Conservation (phyloP, 2,888 invertebrate species). For the Lepidonotus clava region DNA sequence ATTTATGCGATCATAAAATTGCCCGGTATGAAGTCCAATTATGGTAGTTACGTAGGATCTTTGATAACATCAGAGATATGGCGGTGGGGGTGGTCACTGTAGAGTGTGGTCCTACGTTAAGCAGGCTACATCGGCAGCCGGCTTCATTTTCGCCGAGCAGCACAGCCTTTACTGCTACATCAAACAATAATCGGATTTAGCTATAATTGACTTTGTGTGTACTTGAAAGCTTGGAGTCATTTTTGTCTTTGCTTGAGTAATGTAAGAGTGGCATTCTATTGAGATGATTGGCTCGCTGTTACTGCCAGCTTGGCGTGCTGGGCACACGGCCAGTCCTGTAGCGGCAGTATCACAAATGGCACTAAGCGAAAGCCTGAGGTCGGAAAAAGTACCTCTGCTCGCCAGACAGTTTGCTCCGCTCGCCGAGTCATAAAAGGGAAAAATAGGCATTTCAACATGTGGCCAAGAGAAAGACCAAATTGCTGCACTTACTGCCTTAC, state of each 20-base stretch:
- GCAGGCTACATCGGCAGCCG: too few species aligned
- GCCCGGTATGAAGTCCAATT: not conserved
- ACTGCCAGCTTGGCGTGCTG: not conserved
- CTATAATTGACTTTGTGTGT: not conserved
- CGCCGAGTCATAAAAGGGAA: not conserved
- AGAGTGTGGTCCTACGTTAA: not conserved
- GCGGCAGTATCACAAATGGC: not conserved
- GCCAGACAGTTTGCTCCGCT: not conserved
- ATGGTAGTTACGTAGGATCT: not conserved
- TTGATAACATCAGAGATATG: not conserved
- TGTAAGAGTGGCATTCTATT: not conserved
- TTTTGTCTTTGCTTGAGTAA: not conserved
- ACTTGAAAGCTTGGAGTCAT: conserved; percentile 1
- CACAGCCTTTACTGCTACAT: not conserved
- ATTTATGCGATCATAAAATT: conserved; percentile 21
- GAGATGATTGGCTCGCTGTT: not conserved
- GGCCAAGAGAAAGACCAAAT: conserved; percentile 36
- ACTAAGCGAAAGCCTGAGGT: not conserved
- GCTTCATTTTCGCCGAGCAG: too few species aligned
- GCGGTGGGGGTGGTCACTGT: not conserved
- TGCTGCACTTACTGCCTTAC: conserved; percentile 17
- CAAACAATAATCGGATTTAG: conserved; percentile 18
- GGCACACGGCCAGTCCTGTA: not conserved
- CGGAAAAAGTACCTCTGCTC: not conserved
- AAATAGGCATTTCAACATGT: conserved; percentile 40